phyloP scores from a whole-genome alignment of 2,888 invertebrate species.

The Acleris laterana region DNA sequence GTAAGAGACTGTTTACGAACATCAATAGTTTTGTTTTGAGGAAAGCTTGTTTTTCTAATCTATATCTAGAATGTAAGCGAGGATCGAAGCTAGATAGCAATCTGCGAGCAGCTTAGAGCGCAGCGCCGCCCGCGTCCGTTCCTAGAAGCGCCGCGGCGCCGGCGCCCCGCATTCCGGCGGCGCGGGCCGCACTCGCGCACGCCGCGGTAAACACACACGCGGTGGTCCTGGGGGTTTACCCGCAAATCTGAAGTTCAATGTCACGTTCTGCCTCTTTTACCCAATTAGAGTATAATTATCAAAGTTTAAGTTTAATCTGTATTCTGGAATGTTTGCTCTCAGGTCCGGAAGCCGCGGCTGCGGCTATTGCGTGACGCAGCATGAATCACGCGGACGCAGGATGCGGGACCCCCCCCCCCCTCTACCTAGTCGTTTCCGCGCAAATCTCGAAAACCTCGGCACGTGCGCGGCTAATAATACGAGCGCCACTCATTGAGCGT shows the following conservation, averaged over 20 bases:
- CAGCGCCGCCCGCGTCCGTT: conserved; percentile 18
- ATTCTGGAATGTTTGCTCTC: conserved; percentile 2
- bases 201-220: background rate
- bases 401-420: conserved; percentile 47
- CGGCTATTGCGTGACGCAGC: conserved; percentile 32
- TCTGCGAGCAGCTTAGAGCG: background rate
- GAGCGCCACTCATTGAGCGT: conserved; percentile 32
- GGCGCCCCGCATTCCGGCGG: conserved; percentile 19
- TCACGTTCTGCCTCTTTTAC: no score
- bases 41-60: conserved; percentile 1
- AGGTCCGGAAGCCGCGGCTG: conserved; percentile 8
- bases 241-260: background rate
- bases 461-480: conserved; percentile 33
- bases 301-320: background rate
- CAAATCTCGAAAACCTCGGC: conserved; percentile 30
- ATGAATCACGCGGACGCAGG: conserved; percentile 53
- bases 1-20: background rate
- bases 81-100: background rate
- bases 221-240: background rate
- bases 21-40: background rate
- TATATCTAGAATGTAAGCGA: conserved; percentile 4
- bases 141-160: conserved; percentile 31
- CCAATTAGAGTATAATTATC: no score
- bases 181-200: background rate
- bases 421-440: conserved; percentile 16